phyloP scores from a whole-genome alignment of 2,888 invertebrate species.

The Chouioia cunea region DNA sequence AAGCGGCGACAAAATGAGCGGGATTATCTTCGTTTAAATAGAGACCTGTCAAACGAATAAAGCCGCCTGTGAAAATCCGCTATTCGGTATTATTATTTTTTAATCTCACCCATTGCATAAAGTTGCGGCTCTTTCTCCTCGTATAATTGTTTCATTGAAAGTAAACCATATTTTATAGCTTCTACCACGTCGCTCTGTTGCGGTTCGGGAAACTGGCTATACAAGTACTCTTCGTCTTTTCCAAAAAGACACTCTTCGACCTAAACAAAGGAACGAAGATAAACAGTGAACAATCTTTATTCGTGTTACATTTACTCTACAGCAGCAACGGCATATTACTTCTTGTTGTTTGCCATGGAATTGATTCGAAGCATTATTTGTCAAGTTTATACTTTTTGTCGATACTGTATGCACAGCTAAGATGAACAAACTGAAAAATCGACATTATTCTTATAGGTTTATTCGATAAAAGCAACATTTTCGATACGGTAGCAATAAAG shows the following conservation, averaged over 20 bases:
- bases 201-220: constrained; percentile 33
- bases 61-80: constrained; percentile 13
- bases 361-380: no score
- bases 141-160: constrained; percentile 77
- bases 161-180: constrained; percentile 78
- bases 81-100: not conserved
- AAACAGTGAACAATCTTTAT: not conserved
- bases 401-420: not conserved
- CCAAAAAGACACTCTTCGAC: not conserved
- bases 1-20: constrained; percentile 78
- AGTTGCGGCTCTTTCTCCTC: constrained; percentile 73
- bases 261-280: not conserved
- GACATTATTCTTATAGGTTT: not conserved
- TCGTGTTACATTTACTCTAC: constrained; percentile 47
- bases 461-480: not conserved
- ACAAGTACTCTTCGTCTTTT: constrained; percentile 1
- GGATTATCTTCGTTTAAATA: constrained; percentile 76
- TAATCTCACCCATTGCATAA: constrained; percentile 73
- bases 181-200: constrained; percentile 72
- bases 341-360: not conserved
- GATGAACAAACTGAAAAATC: not conserved
- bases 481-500: not conserved
- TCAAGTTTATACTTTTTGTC: not conserved
- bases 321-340: constrained; percentile 18
- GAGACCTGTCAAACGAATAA: constrained; percentile 70